These are phyloP conservation scores for Plecotus auritus DNA, from an alignment of 2,113 vertebrate species.

Conservation along the genomic window DNA sequence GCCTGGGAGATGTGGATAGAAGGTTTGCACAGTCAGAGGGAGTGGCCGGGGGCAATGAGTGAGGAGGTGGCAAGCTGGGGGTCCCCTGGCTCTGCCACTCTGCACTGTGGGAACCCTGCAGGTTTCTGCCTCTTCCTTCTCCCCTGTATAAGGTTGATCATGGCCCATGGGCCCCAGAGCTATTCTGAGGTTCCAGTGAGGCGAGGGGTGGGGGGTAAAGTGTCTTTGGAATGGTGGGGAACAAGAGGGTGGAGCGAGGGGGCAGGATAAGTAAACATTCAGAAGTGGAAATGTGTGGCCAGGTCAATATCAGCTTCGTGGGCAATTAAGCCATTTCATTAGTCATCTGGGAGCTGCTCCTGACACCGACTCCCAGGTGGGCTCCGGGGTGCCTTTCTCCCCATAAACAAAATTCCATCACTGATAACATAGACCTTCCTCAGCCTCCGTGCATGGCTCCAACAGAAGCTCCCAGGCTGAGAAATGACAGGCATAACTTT, in stretches of 20 bases:
- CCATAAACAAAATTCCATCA: slow-evolving; percentile 64
- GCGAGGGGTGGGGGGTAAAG: not conserved
- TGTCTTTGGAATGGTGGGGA: not conserved
- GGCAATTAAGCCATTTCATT: not conserved
- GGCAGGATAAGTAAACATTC: not conserved
- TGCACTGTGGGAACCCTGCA: fast-evolving
- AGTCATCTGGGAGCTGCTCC: not conserved
- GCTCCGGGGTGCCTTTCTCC: not conserved
- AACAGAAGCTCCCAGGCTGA: slow-evolving; percentile 8
- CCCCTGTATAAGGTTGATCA: not conserved
- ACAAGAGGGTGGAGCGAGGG: not conserved
- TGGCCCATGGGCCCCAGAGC: not conserved
- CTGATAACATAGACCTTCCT: slow-evolving; percentile 59
- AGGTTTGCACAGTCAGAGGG: not conserved
- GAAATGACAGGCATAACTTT: slow-evolving; percentile 16
- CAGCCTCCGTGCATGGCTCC: not conserved
- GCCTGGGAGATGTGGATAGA: not conserved
- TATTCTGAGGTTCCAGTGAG: too few species aligned
- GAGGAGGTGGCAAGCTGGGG: fast-evolving
- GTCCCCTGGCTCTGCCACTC: not conserved
- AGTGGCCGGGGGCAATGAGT: fast-evolving
- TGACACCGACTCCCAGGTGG: too few species aligned
- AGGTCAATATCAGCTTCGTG: not conserved
- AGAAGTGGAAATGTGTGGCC: not conserved
- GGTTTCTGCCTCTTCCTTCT: not conserved